Evolutionary conservation across 2,888 invertebrate species (phyloP), one percentile per base, ranked within the genome.

Genomic region (Lasioglossum malachurum): DNA sequence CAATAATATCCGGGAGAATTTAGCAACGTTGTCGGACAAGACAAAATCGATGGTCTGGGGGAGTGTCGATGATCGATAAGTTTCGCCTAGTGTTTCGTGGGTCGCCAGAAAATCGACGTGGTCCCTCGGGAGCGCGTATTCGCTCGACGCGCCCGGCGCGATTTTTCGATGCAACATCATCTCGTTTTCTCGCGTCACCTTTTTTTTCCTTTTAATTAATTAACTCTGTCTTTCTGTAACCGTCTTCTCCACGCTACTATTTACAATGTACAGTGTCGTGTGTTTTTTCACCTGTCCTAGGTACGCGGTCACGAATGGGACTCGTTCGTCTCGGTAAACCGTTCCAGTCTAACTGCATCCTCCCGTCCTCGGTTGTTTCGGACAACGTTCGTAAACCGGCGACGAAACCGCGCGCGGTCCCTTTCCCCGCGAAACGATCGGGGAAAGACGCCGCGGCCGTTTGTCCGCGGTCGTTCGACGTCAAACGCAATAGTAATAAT

Each of bases 221-320:
- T 93, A 93, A 93, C 91, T 93, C 93, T 93, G 92, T 93, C 83
- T 90, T 86, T 86, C 92, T 92, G 92, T 93, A 93, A 93, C 89
- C 92, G 87, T 93, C 93, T 90, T 88, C 89, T 92, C 90, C 93
- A 90, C 92, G 91, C 94, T 93, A 84, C 92, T 95, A 95, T 95
- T 94, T 95, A 95, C 95, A 95, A 95, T 95, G 93, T 95, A 95
- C 95, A 95, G 91, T 92, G 88, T 92, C 75, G 90, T 91, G 90
- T 89, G 81, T 93, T 91, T 91, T 91, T 92, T 93, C 83, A 75
- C 92, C 92, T 93, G 94, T 92, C 93, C 93, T 94, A 94, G 93
- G 91, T 93, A 84, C 75, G 87, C 84, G 86, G 80, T 80, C 75
- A 75, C 83, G 76, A 71, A 67, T 74, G 77, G 82, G 86, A 85